Evolutionary conservation across 2,797 vertebrate species (phyloP).

Genomic region (Phrynocephalus vlangalii): DNA sequence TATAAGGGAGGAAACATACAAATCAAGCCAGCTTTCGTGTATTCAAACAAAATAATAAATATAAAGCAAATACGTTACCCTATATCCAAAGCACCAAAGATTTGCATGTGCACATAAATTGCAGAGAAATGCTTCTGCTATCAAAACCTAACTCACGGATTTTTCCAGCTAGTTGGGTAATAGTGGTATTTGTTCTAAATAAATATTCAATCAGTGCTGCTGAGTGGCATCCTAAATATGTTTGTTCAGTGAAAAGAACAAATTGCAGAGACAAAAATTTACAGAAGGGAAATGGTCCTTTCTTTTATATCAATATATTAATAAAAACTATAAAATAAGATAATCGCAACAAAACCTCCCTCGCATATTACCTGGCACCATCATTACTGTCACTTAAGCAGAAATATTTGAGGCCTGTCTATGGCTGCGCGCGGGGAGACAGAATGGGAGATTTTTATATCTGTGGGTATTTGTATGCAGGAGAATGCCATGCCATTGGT

Average conservation of each 20-base stretch:
- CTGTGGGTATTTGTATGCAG: slow-evolving; percentile 58
- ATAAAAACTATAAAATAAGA: slow-evolving; percentile 80
- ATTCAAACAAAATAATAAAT: slow-evolving; percentile 87
- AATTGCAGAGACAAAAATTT: slow-evolving; percentile 78
- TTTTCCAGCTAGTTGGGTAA: slow-evolving; percentile 84
- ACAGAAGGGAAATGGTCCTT: slow-evolving; percentile 77
- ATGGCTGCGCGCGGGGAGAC: slow-evolving; percentile 68
- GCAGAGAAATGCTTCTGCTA: slow-evolving; percentile 80
- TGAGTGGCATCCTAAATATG: slow-evolving; percentile 79
- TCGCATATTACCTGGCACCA: slow-evolving; percentile 72
- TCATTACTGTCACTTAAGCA: slow-evolving; percentile 80
- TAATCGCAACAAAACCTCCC: slow-evolving; percentile 77
- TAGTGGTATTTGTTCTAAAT: slow-evolving; percentile 85
- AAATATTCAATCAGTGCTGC: slow-evolving; percentile 81
- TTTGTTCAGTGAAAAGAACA: slow-evolving; percentile 79
- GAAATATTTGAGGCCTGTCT: slow-evolving; percentile 75
- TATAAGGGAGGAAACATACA: slow-evolving; percentile 87
- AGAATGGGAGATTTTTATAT: slow-evolving; percentile 71
- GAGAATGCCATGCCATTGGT: slow-evolving; percentile 68
- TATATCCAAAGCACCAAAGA: slow-evolving; percentile 83
- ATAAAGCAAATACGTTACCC: slow-evolving; percentile 86
- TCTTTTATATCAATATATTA: slow-evolving; percentile 81
- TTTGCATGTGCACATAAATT: slow-evolving; percentile 86
- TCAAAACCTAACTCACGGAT: slow-evolving; percentile 82
- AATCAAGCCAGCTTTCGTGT: slow-evolving; percentile 86